Percentiles rank a stretch among this genome's conserved stretches.
Conservation (phyloP, 2,797 vertebrate species). For the Helarctos malayanus region DNA sequence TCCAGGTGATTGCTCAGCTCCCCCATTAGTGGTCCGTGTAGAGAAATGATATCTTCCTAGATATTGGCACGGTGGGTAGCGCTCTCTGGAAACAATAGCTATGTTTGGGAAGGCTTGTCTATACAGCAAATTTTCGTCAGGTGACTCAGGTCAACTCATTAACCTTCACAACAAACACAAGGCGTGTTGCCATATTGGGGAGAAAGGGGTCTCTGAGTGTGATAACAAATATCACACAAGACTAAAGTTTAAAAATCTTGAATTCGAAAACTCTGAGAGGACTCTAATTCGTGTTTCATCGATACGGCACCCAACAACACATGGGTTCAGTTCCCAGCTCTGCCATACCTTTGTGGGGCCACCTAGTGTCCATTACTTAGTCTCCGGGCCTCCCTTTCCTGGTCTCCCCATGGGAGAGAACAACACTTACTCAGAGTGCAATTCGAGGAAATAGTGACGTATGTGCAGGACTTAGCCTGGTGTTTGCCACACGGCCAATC, state of each 20-base stretch:
- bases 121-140: slow-evolving; percentile 25
- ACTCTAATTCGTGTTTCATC: background rate
- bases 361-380: background rate
- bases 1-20: slow-evolving; percentile 65
- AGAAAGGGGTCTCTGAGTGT: background rate
- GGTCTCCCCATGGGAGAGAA: background rate
- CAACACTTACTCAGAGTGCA: background rate
- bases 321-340: background rate
- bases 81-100: background rate
- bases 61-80: background rate
- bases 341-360: background rate
- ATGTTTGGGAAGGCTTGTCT: slow-evolving; percentile 9
- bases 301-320: background rate
- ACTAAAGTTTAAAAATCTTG: background rate
- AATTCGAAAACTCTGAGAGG: background rate
- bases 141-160: slow-evolving; percentile 3
- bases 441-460: background rate
- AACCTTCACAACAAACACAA: background rate
- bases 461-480: background rate
- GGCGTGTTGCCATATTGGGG: background rate
- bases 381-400: background rate
- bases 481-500: background rate
- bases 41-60: slow-evolving; percentile 47
- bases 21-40: background rate
- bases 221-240: background rate